Evolutionary conservation across 2,797 vertebrate species (phyloP).

Genomic region (Synanceia verrucosa): DNA sequence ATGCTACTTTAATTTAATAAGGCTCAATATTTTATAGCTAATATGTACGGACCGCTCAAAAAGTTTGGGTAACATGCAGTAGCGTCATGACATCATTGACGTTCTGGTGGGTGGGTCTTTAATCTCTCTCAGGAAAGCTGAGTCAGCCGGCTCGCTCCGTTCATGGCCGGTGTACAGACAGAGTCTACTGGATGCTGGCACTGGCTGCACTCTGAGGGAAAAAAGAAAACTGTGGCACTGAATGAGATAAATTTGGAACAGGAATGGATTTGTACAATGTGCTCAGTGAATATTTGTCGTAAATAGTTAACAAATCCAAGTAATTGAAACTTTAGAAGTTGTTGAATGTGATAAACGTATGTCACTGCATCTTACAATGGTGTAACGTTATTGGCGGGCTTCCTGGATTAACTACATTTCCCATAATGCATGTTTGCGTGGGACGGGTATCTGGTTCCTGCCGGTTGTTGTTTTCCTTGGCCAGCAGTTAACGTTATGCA

Average conservation of each 20-base stretch:
- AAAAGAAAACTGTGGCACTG: too few relatives aligned
- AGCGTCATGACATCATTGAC: not conserved
- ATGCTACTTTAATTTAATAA: conserved; percentile 1
- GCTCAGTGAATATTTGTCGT: not conserved
- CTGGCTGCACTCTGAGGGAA: too few relatives aligned
- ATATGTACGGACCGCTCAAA: not conserved
- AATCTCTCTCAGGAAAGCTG: not conserved
- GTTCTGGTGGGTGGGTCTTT: not conserved
- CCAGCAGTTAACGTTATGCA: not conserved
- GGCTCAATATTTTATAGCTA: not conserved
- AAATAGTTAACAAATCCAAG: not conserved
- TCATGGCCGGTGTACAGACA: not conserved
- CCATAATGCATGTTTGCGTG: not conserved
- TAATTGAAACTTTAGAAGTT: not conserved
- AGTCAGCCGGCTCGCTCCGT: not conserved
- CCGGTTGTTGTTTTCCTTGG: not conserved
- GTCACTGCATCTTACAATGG: not conserved
- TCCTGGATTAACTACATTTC: conserved; percentile 12
- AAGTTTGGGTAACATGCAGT: not conserved
- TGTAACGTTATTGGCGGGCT: not conserved
- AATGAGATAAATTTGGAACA: not conserved
- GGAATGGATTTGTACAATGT: not conserved
- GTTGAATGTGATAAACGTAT: not conserved
- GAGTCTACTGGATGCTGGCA: too few relatives aligned
- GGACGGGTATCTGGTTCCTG: not conserved